Evolutionary conservation across 2,797 vertebrate species (phyloP).

Genomic region (Alectoris magna): DNA sequence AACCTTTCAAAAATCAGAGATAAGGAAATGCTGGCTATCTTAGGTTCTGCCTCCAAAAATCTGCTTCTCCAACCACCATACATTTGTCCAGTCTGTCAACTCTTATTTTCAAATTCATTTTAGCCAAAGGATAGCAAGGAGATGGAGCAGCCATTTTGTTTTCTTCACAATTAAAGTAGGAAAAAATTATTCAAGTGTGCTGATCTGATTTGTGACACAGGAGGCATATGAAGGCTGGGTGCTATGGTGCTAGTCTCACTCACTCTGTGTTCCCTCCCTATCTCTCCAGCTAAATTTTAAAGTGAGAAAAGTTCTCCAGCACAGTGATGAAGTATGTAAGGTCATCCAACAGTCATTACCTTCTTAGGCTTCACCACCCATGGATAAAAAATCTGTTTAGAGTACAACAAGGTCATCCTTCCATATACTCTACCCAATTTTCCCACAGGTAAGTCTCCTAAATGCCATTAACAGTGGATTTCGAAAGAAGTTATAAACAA

Average conservation of each 20-base stretch:
- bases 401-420: background rate
- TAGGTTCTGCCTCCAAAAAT: background rate
- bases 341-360: background rate
- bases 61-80: background rate
- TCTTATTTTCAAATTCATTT: background rate
- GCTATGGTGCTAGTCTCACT: background rate
- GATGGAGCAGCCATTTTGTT: background rate
- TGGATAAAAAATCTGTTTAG: background rate
- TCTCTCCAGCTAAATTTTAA: background rate
- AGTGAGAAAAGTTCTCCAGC: background rate
- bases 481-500: background rate
- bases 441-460: background rate
- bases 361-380: fast-evolving
- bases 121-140: background rate
- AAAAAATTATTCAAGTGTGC: background rate
- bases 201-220: background rate
- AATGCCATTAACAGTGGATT: background rate
- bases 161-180: background rate
- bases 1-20: background rate
- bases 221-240: background rate
- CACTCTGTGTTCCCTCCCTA: background rate
- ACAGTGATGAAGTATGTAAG: background rate
- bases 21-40: background rate
- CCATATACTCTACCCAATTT: background rate
- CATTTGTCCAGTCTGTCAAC: background rate